A percentile compares a stretch with the other conserved stretches of the same genome.
These are phyloP conservation scores for Oncopeltus fasciatus DNA, from an alignment of 1,140 invertebrate species.

Conservation along the genomic window DNA sequence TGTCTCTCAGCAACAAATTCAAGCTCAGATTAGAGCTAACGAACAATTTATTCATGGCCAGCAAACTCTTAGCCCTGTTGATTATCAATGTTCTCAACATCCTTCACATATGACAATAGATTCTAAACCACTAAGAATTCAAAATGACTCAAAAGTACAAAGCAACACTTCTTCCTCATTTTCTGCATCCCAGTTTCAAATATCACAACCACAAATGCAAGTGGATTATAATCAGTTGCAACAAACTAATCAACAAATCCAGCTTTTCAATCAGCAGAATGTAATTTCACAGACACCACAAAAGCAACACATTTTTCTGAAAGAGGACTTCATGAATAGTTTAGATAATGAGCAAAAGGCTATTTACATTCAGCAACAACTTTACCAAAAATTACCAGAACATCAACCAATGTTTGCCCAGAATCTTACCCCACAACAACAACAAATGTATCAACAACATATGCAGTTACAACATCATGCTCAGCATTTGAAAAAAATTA, in stretches of 20 bases:
- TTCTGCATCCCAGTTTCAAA: constrained; percentile 25
- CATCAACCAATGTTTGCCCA: constrained; percentile 26
- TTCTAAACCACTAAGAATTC: constrained; percentile 8
- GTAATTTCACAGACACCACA: constrained; percentile 22
- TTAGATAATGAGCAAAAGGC: constrained; percentile 19
- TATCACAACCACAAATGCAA: constrained; percentile 23
- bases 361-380: constrained; percentile 22
- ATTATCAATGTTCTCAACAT: constrained; percentile 15
- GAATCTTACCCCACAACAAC: constrained; percentile 30
- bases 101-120: neutral
- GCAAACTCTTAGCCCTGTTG: neutral
- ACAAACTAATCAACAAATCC: constrained; percentile 19
- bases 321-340: constrained; percentile 5
- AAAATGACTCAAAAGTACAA: constrained; percentile 20
- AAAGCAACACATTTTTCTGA: constrained; percentile 12
- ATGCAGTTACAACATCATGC: constrained; percentile 34
- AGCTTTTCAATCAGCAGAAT: constrained; percentile 14
- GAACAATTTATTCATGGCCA: constrained; percentile 19
- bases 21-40: constrained; percentile 18
- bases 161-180: constrained; percentile 18
- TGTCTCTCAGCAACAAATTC: constrained; percentile 17
- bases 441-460: constrained; percentile 33
- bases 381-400: constrained; percentile 20
- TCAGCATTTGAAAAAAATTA: constrained; percentile 33
- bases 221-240: constrained; percentile 22